Evolutionary conservation across 2,113 vertebrate genomes (phyloP).

Genomic region (Gambusia holbrooki): DNA sequence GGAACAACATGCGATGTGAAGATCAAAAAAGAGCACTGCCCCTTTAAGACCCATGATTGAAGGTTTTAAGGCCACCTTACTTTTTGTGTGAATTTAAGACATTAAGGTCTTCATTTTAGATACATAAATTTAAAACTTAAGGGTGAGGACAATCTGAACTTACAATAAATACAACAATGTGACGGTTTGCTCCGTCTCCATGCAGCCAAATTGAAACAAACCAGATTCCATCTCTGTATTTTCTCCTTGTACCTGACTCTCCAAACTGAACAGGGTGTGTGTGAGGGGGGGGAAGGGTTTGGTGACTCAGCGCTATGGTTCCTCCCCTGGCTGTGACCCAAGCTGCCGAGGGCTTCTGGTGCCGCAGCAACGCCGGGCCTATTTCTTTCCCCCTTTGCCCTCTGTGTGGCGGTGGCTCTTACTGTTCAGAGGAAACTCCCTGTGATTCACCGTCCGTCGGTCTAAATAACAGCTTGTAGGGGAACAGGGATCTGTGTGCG

Average conservation of each 20-base stretch:
- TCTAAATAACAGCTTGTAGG: conserved; percentile 48
- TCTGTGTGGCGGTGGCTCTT: conserved; percentile 3
- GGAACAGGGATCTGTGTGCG: conserved; percentile 12
- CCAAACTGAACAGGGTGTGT: conserved; percentile 48
- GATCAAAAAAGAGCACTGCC: too few relatives aligned
- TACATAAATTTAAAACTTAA: too few relatives aligned
- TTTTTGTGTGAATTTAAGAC: too few relatives aligned
- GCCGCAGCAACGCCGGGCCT: conserved; percentile 38
- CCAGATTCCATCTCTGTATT: conserved; percentile 1
- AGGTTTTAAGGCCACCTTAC: too few relatives aligned
- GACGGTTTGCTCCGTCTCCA: conserved; percentile 19
- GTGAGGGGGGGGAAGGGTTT: conserved; percentile 18
- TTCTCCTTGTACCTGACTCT: conserved; percentile 4
- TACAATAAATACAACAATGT: not conserved
- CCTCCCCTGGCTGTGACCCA: conserved; percentile 60
- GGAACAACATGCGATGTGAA: too few relatives aligned
- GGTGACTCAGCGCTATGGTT: conserved; percentile 67
- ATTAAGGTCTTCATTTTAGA: too few relatives aligned
- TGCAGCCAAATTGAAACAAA: not conserved
- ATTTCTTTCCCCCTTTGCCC: conserved; percentile 18
- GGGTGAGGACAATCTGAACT: too few relatives aligned
- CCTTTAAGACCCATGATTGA: too few relatives aligned
- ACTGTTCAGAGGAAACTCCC: conserved; percentile 65
- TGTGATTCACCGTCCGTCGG: conserved; percentile 61
- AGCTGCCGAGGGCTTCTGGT: conserved; percentile 31